Base-by-base conservation (phyloP, 2,113 vertebrate species). In the Platycercus adscitus region DNA sequence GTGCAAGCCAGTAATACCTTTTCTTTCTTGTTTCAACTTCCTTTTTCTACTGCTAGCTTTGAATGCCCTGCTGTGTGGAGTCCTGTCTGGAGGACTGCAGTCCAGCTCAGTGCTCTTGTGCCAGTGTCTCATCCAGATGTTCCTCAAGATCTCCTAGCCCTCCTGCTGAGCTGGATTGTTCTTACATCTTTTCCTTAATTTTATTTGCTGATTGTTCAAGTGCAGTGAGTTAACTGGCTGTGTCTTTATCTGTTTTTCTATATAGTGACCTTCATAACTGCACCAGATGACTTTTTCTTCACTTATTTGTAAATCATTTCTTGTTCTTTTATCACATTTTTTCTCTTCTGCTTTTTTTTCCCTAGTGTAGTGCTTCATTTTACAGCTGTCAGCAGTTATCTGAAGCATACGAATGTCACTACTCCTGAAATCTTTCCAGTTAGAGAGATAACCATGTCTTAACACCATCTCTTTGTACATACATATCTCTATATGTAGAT, bases 381-480 rank as follows among this genome's bases (percentile, higher is more conserved):
- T 15, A 25, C 65, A 68, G 56, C 70, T 94, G 56, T 87, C 89
- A 87, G 91, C 93, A 93, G 41, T 84, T 68, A 16, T 17, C 44
- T 75, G 35, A 84, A 43, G 73, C 24, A 49, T 17, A 5, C 65
- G 73, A 17, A 1, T 71, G 89, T 89, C 91, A 66, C 41, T 65
- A 3, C 20, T 66, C 80, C 86, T 81, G 47, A 64, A 78, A 33
- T 33, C 47, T 81, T 95, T 90, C 87, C 78, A 64, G 60, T 37
- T 26, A 43, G 17, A 5, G 28, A 91, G 50, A 35, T 16, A 78
- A 33, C 56, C 66, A 58, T 8, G 55, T 52, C 58, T 55, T 6
- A 15, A 35, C 64, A 8, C 76, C 43, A 23, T 41, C 78, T 73
- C 86, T 26, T 16, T 44, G 3, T 7, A 5, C n/a, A 58, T 41